These are phyloP conservation scores for Nymphalis urticae DNA, from an alignment of 2,888 invertebrate species.

Conservation along the genomic window DNA sequence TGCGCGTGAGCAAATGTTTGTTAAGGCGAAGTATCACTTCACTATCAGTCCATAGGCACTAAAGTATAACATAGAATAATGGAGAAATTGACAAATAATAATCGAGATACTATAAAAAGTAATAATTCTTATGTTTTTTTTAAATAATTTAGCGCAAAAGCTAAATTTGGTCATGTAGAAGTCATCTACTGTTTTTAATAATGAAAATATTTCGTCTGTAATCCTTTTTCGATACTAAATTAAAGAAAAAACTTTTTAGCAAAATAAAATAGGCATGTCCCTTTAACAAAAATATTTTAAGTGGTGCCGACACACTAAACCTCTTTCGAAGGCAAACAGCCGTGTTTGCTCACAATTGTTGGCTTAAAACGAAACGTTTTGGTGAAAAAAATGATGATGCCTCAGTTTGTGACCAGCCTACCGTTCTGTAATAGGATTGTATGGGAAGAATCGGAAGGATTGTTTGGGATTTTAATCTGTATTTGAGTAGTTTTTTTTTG, in stretches of 20 bases:
- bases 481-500: constrained; percentile 1
- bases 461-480: constrained; percentile 54
- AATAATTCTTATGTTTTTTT: not conserved
- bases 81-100: not conserved
- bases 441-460: constrained; percentile 47
- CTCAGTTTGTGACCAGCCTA: constrained; percentile 55
- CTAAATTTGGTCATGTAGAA: not conserved
- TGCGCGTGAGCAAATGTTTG: constrained; percentile 60
- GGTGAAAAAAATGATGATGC: constrained; percentile 45
- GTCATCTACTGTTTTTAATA: no score
- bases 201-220: no score
- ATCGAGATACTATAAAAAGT: not conserved
- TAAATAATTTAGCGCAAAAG: not conserved
- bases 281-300: constrained; percentile 52
- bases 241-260: not conserved
- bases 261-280: constrained; percentile 1
- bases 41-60: constrained; percentile 18
- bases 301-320: constrained; percentile 57
- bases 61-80: not conserved
- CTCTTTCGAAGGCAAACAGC: constrained; percentile 63
- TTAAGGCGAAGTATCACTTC: constrained; percentile 49
- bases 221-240: not conserved
- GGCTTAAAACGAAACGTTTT: constrained; percentile 54
- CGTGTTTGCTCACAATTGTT: constrained; percentile 61
- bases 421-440: constrained; percentile 61